Evolutionary conservation across 2,888 invertebrate species (phyloP).

Genomic region (Lycaena phlaeas): DNA sequence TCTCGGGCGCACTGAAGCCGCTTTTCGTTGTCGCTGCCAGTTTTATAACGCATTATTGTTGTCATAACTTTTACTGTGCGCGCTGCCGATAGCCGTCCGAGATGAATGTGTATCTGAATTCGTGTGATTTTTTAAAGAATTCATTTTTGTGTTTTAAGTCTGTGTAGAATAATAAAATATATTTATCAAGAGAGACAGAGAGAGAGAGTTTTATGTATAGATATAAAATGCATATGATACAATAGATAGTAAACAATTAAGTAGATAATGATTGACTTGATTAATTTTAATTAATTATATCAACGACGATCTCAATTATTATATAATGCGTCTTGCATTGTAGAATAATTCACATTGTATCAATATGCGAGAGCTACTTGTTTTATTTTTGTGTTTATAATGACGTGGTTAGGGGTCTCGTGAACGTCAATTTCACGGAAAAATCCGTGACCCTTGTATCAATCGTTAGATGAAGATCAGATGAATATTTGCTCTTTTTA

Average conservation of each 20-base stretch:
- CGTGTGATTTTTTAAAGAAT: slow-evolving; percentile 7
- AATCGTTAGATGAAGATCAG: too few relatives aligned
- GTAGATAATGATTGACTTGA: neutral
- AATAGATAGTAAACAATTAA: neutral
- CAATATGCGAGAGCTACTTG: too few relatives aligned
- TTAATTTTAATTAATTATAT: neutral
- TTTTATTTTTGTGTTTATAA: too few relatives aligned
- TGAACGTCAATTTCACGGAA: too few relatives aligned
- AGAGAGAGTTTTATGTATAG: neutral
- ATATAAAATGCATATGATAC: neutral
- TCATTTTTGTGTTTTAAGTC: too few relatives aligned
- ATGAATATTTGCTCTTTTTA: too few relatives aligned
- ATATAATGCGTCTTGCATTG: neutral
- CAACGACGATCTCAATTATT: neutral
- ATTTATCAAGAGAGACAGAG: neutral
- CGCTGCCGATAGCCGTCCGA: slow-evolving; percentile 15
- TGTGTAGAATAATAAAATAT: too few relatives aligned
- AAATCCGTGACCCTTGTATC: too few relatives aligned
- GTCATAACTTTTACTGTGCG: slow-evolving; percentile 59
- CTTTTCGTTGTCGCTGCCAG: slow-evolving; percentile 49
- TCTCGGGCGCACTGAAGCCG: slow-evolving; percentile 55
- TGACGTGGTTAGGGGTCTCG: too few relatives aligned
- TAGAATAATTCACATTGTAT: neutral
- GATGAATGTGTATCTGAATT: slow-evolving; percentile 15
- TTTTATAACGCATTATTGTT: slow-evolving; percentile 68